Base-by-base conservation (phyloP, 1,140 invertebrate genomes). In the Saccostrea glomerata region DNA sequence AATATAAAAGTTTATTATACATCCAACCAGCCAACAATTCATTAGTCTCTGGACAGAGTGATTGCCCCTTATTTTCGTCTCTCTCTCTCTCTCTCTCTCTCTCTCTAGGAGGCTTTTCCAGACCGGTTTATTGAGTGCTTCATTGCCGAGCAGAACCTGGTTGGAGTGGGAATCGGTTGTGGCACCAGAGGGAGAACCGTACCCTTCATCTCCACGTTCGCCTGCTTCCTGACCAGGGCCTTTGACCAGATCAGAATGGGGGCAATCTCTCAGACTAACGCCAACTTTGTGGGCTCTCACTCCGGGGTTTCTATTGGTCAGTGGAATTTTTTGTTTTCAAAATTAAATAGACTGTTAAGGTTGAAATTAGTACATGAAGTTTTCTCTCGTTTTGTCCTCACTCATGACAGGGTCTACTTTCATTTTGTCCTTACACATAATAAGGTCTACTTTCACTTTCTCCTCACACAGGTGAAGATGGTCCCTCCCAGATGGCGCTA, bases 401-500 rank as follows among this genome's bases (percentile, higher is more conserved):
- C n/a, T n/a, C n/a, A n/a, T n/a, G n/a, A n/a, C n/a, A n/a, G n/a
- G n/a, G n/a, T n/a, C n/a, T n/a, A n/a, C n/a, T n/a, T 47, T 47
- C 47, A 47, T 6, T 47, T 47, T 47, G 47, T 47, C 47, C 47
- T 47, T 6, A 47, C 9, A 47, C 1, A 47, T 6, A 47, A 63
- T 63, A 63, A 60, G 17, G 58, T 20, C 15, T 4, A 63, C n/a
- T 20, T 82, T 82, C 20, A 40, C n/a, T 56, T 70, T 88, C 84
- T 15, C 56, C 63, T 56, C 89, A 20, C 91, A 55, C 90, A 95
- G 98, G 98, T 84, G 98, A 99, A 95, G 99, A 99, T 96, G 99
- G 99, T 7, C 99, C 99, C n/a, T 99, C 98, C 84, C 99, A 99
- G 96, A 99, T 99, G 99, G 99, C 98, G 73, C 95, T 99, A 0